Base-by-base conservation (phyloP, 2,888 invertebrate species). In the Dryocosmus kuriphilus region DNA sequence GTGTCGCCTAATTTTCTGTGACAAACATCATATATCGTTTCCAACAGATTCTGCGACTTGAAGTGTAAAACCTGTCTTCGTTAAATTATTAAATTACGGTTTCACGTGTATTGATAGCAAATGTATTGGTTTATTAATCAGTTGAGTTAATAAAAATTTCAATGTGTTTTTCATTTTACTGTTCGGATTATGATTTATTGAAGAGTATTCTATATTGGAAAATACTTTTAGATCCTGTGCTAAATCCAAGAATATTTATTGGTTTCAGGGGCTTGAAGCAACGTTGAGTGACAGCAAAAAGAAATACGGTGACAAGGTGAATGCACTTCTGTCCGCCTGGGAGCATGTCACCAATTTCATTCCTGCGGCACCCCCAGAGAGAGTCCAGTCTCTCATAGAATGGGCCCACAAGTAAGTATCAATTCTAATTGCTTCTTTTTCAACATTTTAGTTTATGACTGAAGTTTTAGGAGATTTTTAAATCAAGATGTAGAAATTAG, bases 291-390 rank as follows among this genome's bases (percentile, higher is more conserved):
- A 92, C 90, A 89, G 90, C 87, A 92, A 91, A 86, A 92, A 91
- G 87, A 92, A 91, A 82, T 92, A 92, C 90, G 87, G 87, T 87
- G 92, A 92, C 88, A 92, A 92, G 90, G 92, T 92, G 86, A 90
- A 90, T 85, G 90, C 92, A 86, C 90, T 92, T 87, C 87, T 92
- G 87, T 89, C 91, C 85, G 92, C 92, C 88, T 92, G 92, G 92
- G 92, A 92, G 89, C 90, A 91, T 89, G 90, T 92, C 87, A 90
- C 90, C 87, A 90, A 90, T 88, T 90, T 90, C 85, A 89, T 91
- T 86, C 89, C 90, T 84, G 89, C 88, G 83, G 89, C 90, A 85
- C 86, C 89, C 86, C 88, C 90, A 84, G 91, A 92, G 85, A 88
- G 88, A 85, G 89, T 88, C 86, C 89, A 91, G 87, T 86, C 89